phyloP scores from a whole-genome alignment of 2,797 vertebrate genomes.

The Tolypeutes matacus region DNA sequence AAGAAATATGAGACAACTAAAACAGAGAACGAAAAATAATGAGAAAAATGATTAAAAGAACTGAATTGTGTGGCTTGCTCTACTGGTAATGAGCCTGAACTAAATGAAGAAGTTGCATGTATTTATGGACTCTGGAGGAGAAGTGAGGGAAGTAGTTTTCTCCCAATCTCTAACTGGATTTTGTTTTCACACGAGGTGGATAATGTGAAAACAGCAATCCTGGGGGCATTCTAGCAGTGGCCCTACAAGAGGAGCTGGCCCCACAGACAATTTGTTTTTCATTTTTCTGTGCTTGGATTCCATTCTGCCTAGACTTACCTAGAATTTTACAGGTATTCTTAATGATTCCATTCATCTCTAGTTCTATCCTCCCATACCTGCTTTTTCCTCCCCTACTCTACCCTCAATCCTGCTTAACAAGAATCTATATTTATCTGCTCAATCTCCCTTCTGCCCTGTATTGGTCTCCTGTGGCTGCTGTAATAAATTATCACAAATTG shows the following conservation, averaged over 20 bases:
- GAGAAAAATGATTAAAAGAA: conserved; percentile 80
- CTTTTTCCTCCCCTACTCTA: background rate
- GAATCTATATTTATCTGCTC: background rate
- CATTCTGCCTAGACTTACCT: background rate
- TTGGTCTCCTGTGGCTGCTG: background rate
- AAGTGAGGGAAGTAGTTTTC: background rate
- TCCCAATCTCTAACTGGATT: background rate
- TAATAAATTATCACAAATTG: background rate
- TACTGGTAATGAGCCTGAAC: conserved; percentile 79
- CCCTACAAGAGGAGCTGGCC: background rate
- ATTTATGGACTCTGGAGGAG: conserved; percentile 20
- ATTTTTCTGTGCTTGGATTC: background rate
- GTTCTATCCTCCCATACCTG: background rate
- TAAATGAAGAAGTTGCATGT: conserved; percentile 67
- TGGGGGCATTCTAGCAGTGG: background rate
- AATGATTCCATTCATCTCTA: background rate
- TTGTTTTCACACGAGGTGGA: conserved; percentile 39
- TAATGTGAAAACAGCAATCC: background rate
- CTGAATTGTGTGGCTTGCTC: conserved; percentile 63
- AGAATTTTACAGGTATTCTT: background rate
- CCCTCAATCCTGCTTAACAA: background rate
- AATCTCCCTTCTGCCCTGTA: background rate
- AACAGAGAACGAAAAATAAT: conserved; percentile 76
- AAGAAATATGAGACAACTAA: conserved; percentile 84
- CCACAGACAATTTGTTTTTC: background rate